These are phyloP conservation scores for Pocota personata DNA, from an alignment of 2,888 invertebrate genomes.

Conservation along the genomic window DNA sequence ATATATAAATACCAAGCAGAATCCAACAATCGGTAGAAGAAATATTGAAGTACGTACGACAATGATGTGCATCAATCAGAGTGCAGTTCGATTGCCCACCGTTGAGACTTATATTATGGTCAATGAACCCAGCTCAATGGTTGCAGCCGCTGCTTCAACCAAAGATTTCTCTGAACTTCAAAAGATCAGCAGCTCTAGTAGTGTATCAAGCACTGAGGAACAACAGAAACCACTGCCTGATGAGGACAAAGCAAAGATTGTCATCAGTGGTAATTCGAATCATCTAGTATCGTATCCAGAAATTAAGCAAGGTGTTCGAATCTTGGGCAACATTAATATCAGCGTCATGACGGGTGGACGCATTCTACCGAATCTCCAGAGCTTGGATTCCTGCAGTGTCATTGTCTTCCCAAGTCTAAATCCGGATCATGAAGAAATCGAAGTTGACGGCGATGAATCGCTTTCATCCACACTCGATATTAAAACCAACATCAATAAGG, in stretches of 20 bases:
- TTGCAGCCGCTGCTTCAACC: constrained; percentile 48
- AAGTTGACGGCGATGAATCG: constrained; percentile 81
- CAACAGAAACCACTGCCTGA: constrained; percentile 20
- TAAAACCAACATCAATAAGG: constrained; percentile 91
- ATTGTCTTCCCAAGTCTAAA: constrained; percentile 97
- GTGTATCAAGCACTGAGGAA: constrained; percentile 14
- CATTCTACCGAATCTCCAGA: constrained; percentile 83
- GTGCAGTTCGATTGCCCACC: constrained; percentile 80
- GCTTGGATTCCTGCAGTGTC: constrained; percentile 96
- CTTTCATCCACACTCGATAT: constrained; percentile 81
- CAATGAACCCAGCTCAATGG: constrained; percentile 77
- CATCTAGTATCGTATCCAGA: constrained; percentile 82
- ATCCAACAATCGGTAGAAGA: constrained; percentile 97
- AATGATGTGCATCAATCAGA: constrained; percentile 81
- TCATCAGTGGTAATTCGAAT: constrained; percentile 80
- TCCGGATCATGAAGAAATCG: constrained; percentile 94
- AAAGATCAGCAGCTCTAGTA: neutral
- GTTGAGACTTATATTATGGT: constrained; percentile 83
- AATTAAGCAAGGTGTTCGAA: constrained; percentile 88
- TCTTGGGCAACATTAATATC: constrained; percentile 94
- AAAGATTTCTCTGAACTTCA: constrained; percentile 46
- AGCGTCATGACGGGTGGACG: constrained; percentile 83
- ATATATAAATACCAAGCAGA: constrained; percentile 95
- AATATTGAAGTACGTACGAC: constrained; percentile 84
- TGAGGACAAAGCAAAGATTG: constrained; percentile 75